Evolutionary conservation across 2,888 invertebrate genomes (phyloP).

Genomic region (Cosmia pyralina): DNA sequence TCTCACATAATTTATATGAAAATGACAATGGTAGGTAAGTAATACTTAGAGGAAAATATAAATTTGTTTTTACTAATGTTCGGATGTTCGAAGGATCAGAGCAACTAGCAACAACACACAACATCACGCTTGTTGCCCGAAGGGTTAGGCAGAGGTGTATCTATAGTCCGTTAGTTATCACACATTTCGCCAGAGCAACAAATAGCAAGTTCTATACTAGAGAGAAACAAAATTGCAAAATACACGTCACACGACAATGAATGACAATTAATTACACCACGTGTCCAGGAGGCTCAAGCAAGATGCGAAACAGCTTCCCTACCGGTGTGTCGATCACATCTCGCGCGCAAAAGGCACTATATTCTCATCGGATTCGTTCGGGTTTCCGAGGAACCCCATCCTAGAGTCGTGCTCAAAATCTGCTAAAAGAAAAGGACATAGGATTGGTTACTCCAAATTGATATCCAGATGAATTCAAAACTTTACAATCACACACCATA

Average conservation of each 20-base stretch:
- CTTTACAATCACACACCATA: not conserved
- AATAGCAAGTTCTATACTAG: not conserved
- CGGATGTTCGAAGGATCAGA: too few relatives aligned
- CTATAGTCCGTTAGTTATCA: not conserved
- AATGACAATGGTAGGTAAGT: not conserved
- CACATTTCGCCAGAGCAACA: not conserved
- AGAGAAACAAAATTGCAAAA: not conserved
- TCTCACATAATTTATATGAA: not conserved
- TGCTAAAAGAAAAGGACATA: constrained; percentile 7
- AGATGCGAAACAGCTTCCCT: not conserved
- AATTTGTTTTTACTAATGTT: not conserved
- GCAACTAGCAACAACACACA: not conserved
- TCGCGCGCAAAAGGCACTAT: not conserved
- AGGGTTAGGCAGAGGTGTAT: not conserved
- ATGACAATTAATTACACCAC: not conserved
- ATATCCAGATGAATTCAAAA: constrained; percentile 8
- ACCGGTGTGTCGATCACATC: not conserved
- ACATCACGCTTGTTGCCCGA: not conserved
- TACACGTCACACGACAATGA: not conserved
- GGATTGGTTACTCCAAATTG: not conserved
- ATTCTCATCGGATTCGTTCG: not conserved
- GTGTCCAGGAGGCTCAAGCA: not conserved
- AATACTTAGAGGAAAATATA: not conserved
- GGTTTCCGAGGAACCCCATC: not conserved
- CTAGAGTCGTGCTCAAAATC: not conserved